Evolutionary conservation across 2,797 vertebrate genomes (phyloP).

Genomic region (Macropus fuliginosus): DNA sequence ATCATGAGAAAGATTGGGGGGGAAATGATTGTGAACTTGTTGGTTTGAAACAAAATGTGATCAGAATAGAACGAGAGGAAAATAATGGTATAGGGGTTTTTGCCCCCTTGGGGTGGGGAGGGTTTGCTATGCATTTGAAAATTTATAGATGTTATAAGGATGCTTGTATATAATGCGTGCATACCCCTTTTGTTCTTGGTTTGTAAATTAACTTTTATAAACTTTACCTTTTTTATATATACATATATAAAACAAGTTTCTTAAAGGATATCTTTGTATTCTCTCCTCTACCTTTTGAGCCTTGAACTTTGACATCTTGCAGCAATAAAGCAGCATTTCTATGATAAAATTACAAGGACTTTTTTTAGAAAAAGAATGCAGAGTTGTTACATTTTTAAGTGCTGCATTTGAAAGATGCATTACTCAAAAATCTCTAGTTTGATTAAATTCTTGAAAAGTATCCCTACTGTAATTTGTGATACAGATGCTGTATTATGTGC

Average conservation of each 20-base stretch:
- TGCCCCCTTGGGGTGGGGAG: slow-evolving; percentile 7
- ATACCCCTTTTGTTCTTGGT: slow-evolving; percentile 99
- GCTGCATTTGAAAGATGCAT: slow-evolving; percentile 95
- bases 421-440: slow-evolving; percentile 93
- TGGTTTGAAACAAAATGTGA: slow-evolving; percentile 76
- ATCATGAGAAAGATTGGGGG: slow-evolving; percentile 82
- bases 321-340: slow-evolving; percentile 99
- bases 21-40: slow-evolving; percentile 70
- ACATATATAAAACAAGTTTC: slow-evolving; percentile 95
- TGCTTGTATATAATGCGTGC: slow-evolving; percentile 98
- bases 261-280: slow-evolving; percentile 98
- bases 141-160: slow-evolving; percentile 92
- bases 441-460: slow-evolving; percentile 94
- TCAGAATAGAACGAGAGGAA: slow-evolving; percentile 83
- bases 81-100: slow-evolving; percentile 86
- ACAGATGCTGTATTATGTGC: slow-evolving; percentile 98
- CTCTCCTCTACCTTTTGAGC: slow-evolving; percentile 96
- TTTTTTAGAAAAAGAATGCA: slow-evolving; percentile 96
- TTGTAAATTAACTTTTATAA: slow-evolving; percentile 99
- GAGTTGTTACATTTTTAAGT: slow-evolving; percentile 96
- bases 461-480: slow-evolving; percentile 98
- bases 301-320: slow-evolving; percentile 97
- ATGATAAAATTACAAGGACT: slow-evolving; percentile 93
- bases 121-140: slow-evolving; percentile 94
- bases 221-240: slow-evolving; percentile 99